Evolutionary conservation across 2,797 vertebrate genomes (phyloP), one percentile per base, ranked within the genome.

Genomic region (Argyrosomus regius): DNA sequence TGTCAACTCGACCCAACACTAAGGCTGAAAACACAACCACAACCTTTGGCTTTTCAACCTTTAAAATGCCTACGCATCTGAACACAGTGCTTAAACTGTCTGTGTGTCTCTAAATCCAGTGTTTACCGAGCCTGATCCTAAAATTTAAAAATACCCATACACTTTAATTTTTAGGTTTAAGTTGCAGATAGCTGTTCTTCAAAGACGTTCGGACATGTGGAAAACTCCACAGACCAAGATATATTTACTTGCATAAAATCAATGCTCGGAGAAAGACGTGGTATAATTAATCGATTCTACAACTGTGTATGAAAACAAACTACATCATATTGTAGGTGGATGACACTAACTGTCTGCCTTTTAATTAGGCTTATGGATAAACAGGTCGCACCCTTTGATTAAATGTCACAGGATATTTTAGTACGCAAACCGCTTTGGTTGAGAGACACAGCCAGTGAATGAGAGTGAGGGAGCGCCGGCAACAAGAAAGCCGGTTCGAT

Each of bases 1-100:
- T 69, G 86, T 90, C 91, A 87, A 73, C 39, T 87, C 67, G 62
- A 87, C 61, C 75, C 84, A 52, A 84, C 57, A 58, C 79, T 31
- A 41, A 66, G 67, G 58, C 74, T 72, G 18, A 68, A 87, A 85
- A 88, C 83, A 85, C 58, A 70, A 74, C 83, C 82, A 20, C 86
- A 85, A 72, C 62, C 49, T 81, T 78, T 82, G 72, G 54, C 72
- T 86, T 68, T 56, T 87, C 50, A 71, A 69, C 61, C 63, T 86
- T 66, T 22, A 63, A 68, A 67, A 75, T 46, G 69, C 71, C 68
- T 52, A 28, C 58, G 31, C 62, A 72, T 74, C 63, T 58, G 22
- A 74, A 35, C 31, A 1, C 69, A 53, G 48, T 4, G 60, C 26
- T 57, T 14, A 58, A 69, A 43, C 22, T 56, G 69, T 26, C 60